Base-by-base conservation (phyloP, 2,113 vertebrate species). In the Ochotona princeps region DNA sequence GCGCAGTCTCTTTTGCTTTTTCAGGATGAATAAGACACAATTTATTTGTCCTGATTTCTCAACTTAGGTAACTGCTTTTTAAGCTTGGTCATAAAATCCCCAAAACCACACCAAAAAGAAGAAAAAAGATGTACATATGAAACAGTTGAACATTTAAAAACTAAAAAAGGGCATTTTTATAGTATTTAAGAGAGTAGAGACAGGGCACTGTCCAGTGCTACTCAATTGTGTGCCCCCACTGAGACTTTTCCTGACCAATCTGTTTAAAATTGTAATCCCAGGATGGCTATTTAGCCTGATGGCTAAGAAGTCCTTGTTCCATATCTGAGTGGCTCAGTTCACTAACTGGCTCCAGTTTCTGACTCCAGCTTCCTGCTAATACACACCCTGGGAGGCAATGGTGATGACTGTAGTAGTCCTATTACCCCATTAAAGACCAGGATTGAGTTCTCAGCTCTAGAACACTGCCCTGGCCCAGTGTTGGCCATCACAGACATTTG, bases 21-120 rank as follows among this genome's bases (percentile, higher is more conserved):
- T 89, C 73, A 84, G 54, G 60, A 63, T 63, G 49, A 87, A 65
- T 14, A 30, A 14, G 38, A 15, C 75, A n/a, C 79, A 49, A 72
- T 63, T 83, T 65, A 51, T 72, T 82, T 90, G 65, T 83, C 47
- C 7, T 66, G 14, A 44, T 92, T 7, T 88, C 83, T 93, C 70
- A 84, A 7, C 30, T 91, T 81, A 49, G 1, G 32, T 25, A 66
- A 70, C 61, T 49, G 60, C 5, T 76, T 17, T 82, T 84, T n/a
- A 84, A 83, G 54, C 44, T 86, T 49, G 82, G 63, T 49, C 28
- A 82, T 18, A 51, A 60, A 32, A 67, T 67, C 65, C 83, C 67
- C 7, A 92, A 82, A 78, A 73, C 18, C 57, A 86, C 5, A 69
- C 72, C 44, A 70, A 57, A 47, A 88, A 49, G 13, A 63, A 47